A percentile compares a stretch with the other conserved stretches of the same genome.
phyloP scores from a whole-genome alignment of 53 echinoderm and acorn worm genomes.

The Astropecten irregularis region DNA sequence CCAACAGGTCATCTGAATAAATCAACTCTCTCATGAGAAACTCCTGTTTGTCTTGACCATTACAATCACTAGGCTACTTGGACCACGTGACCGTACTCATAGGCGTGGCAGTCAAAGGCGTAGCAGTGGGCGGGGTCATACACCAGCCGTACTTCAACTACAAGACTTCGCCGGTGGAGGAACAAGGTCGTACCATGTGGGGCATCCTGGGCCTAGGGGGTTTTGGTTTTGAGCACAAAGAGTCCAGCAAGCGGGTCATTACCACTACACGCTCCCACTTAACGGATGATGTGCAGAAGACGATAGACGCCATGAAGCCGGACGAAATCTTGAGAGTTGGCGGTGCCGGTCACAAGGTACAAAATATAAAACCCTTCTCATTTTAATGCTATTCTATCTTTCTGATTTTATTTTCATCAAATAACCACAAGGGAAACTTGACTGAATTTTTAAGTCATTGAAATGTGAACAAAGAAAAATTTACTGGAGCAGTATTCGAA shows the following conservation, averaged over 20 bases:
- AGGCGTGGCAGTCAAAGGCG: conserved; percentile 93
- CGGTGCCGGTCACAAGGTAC: conserved; percentile 96
- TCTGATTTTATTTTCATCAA: too few species aligned
- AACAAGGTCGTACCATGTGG: conserved; percentile 94
- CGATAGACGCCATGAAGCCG: conserved; percentile 88
- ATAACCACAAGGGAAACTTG: too few species aligned
- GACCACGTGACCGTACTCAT: conserved; percentile 98
- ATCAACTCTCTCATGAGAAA: too few species aligned
- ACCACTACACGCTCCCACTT: conserved; percentile 93
- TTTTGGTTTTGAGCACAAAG: conserved; percentile 73
- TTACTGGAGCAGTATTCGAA: too few species aligned
- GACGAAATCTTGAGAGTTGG: conserved; percentile 91
- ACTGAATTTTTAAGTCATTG: too few species aligned
- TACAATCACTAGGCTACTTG: conserved; percentile 87
- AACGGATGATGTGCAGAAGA: conserved; percentile 89
- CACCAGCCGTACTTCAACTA: conserved; percentile 99
- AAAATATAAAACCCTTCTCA: too few species aligned
- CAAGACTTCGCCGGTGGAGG: conserved; percentile 72
- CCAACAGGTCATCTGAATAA: too few species aligned
- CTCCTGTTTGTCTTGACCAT: too few species aligned
- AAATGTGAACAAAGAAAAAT: too few species aligned
- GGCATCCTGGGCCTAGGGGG: conserved; percentile 83
- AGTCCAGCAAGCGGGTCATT: conserved; percentile 76
- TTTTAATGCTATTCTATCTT: too few species aligned
- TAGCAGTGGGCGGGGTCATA: conserved; percentile 90